Evolutionary conservation across 2,888 invertebrate species (phyloP).

Genomic region (Camptogramma bilineatum): DNA sequence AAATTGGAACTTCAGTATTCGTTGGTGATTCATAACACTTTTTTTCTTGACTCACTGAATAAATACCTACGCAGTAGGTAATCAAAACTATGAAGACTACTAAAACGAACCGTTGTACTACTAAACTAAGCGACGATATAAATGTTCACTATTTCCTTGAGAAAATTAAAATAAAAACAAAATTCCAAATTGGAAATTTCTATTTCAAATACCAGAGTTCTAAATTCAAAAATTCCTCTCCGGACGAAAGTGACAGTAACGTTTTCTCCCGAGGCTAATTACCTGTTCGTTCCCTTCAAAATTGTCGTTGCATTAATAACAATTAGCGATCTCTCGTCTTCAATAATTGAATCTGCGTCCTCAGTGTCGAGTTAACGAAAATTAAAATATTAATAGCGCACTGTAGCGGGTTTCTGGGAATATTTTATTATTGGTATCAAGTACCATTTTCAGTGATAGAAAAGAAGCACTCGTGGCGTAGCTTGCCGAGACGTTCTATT

Average conservation of each 20-base stretch:
- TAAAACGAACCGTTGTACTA: no score
- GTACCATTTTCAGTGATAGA: no score
- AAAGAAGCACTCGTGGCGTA: no score
- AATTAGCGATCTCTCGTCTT: slow-evolving; percentile 63
- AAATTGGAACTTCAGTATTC: background rate
- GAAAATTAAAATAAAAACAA: background rate
- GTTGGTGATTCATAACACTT: no score
- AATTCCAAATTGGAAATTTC: slow-evolving; percentile 3
- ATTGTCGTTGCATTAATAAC: slow-evolving; percentile 60
- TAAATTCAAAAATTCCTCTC: slow-evolving; percentile 30
- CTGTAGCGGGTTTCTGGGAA: slow-evolving; percentile 41
- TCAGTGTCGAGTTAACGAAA: slow-evolving; percentile 55
- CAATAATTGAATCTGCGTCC: slow-evolving; percentile 66
- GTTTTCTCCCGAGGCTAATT: slow-evolving; percentile 35
- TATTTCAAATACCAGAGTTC: slow-evolving; percentile 8
- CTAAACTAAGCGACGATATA: no score
- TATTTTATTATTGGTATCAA: slow-evolving; percentile 11
- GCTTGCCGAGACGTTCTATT: no score
- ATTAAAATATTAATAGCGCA: slow-evolving; percentile 55
- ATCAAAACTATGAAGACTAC: no score
- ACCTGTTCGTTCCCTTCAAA: slow-evolving; percentile 43
- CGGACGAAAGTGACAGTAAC: slow-evolving; percentile 29
- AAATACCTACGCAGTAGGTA: no score
- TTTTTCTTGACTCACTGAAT: no score
- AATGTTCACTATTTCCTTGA: background rate